Base-by-base conservation (phyloP, 2,797 vertebrate genomes). In the Glyptemys insculpta region DNA sequence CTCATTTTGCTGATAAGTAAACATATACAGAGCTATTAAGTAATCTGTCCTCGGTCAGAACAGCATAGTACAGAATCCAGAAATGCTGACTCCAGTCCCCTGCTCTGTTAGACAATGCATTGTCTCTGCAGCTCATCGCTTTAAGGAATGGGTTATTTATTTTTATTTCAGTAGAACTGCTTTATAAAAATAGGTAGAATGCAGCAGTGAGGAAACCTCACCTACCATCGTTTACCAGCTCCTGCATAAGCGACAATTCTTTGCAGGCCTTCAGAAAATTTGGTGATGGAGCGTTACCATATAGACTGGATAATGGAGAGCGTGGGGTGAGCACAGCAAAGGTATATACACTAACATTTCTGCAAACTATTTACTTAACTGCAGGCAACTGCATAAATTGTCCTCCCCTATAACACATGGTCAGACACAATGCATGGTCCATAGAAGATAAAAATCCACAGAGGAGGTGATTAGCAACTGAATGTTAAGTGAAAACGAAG, bases 321-420 rank as follows among this genome's bases (percentile, higher is more conserved):
- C 12, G 6, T 41, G 12, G 88, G 49, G 87, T 29, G 79, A 68
- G 27, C 31, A 92, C 57, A 79, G 16, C 0, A 89, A 6, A 15
- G 50, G 31, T 1, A 87, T 1, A 82, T 89, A 85, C 50, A 50
- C 29, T n/a, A 27, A 1, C 9, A 68, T 81, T 14, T 41, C 74
- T 72, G 59, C 25, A 56, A 83, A 3, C 8, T 31, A 0, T 6
- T 53, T 47, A 23, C 57, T 78, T 85, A 85, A 82, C 27, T 59
- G 16, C 0, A 25, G 37, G 44, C 79, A 52, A 56, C 4, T 79
- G 83, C 41, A 54, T 34, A 90, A 57, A n/a, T 52, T 41, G 44
- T 83, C n/a, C 53, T n/a, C 37, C 37, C 21, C 19, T 12, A 3
- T 4, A 4, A 2, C 62, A 78, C 4, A 1, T 0, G 16, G 31